phyloP scores from a whole-genome alignment of 2,888 invertebrate genomes.

The Latrodectus elegans region DNA sequence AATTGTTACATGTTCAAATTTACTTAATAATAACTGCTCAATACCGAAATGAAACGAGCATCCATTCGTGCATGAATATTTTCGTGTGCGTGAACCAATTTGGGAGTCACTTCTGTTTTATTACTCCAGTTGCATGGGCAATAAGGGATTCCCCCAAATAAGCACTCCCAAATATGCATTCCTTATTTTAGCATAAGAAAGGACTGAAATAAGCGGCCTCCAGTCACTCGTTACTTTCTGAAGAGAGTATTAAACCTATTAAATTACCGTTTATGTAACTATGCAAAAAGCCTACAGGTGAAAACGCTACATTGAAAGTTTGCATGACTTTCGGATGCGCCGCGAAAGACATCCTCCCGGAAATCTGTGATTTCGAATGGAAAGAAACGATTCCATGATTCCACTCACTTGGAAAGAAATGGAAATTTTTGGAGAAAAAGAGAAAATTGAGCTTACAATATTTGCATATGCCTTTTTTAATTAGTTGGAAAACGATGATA shows the following conservation, averaged over 20 bases:
- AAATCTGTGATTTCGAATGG: no score
- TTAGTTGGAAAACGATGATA: no score
- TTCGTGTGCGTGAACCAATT: neutral
- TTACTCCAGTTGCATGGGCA: neutral
- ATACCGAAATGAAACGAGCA: neutral
- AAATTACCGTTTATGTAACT: conserved; percentile 2
- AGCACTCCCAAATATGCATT: neutral
- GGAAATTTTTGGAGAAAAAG: no score
- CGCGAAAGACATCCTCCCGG: no score
- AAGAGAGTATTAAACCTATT: neutral
- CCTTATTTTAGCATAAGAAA: neutral
- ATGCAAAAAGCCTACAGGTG: neutral
- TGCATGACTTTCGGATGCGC: no score
- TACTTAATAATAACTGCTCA: no score
- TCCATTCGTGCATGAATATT: neutral
- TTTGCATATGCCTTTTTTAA: no score
- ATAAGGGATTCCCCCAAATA: neutral
- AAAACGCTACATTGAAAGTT: no score
- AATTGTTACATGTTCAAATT: no score
- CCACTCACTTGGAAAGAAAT: no score
- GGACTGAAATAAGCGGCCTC: neutral
- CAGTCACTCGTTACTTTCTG: neutral
- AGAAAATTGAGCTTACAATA: no score
- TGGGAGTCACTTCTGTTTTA: neutral
- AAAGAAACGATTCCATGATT: no score